Evolutionary conservation across 2,797 vertebrate genomes (phyloP).

Genomic region (Simalia tracyae): DNA sequence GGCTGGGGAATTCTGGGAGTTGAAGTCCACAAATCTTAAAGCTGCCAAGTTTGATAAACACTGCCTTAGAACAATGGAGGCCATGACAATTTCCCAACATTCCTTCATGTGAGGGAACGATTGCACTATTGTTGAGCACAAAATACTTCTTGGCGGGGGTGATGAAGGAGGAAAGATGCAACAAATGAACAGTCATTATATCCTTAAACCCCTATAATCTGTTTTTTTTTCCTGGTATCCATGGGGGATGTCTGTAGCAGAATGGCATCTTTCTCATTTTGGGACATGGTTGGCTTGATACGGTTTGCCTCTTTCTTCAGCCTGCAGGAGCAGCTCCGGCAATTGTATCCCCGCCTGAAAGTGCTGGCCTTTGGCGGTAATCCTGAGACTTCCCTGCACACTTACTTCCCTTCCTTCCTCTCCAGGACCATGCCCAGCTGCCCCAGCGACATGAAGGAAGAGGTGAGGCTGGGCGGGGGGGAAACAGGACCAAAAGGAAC

Average conservation of each 20-base stretch:
- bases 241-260: neutral
- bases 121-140: neutral
- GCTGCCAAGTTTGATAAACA: neutral
- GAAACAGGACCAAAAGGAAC: neutral
- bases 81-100: neutral
- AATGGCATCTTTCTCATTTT: neutral
- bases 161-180: too few relatives aligned
- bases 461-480: conserved; percentile 74
- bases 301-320: conserved; percentile 66
- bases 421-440: conserved; percentile 88
- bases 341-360: conserved; percentile 90
- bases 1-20: neutral
- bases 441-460: conserved; percentile 86
- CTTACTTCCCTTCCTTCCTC: conserved; percentile 94
- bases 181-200: neutral
- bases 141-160: neutral
- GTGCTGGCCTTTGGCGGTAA: conserved; percentile 89
- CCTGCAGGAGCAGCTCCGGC: conserved; percentile 90
- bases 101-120: neutral
- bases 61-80: neutral
- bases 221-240: neutral
- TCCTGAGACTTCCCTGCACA: conserved; percentile 85
- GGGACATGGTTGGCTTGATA: neutral
- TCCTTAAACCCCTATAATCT: neutral
- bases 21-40: neutral